A percentile compares a stretch with the other conserved stretches of the same genome.
Evolutionary conservation across 2,797 vertebrate species (phyloP).

Genomic region (Scolopax bukidnonensis): DNA sequence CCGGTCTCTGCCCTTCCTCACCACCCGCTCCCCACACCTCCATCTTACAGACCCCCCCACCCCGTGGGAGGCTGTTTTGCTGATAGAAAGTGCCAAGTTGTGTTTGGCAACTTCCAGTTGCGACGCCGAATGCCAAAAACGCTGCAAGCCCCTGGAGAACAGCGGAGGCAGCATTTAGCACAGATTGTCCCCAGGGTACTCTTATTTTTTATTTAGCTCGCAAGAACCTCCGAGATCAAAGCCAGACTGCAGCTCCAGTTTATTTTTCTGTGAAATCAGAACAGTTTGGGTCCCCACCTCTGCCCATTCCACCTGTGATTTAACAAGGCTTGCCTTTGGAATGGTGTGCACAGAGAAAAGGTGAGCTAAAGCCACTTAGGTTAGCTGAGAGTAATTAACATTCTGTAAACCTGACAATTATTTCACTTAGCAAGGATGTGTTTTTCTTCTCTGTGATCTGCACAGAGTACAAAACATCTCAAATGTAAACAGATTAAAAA

Average conservation of each 20-base stretch:
- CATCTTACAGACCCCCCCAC: not conserved
- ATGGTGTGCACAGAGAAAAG: not conserved
- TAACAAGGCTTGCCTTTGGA: not conserved
- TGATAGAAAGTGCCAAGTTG: not conserved
- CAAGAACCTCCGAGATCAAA: constrained; percentile 27
- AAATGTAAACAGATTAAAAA: not conserved
- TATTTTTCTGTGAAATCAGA: not conserved
- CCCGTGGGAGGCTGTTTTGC: not conserved
- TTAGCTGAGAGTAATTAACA: not conserved
- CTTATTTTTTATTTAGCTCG: constrained; percentile 25
- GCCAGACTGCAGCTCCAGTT: not conserved
- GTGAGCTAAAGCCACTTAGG: not conserved
- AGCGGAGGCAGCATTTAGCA: not conserved
- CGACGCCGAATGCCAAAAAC: fast-evolving
- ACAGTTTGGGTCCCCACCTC: not conserved
- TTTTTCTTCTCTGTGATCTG: not conserved
- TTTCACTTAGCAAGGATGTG: fast-evolving
- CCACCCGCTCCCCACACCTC: not conserved
- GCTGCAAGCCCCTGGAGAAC: not conserved
- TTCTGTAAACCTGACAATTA: not conserved
- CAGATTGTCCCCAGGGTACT: not conserved
- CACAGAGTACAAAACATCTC: not conserved
- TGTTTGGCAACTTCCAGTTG: not conserved
- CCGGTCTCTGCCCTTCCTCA: not conserved
- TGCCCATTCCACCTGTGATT: not conserved